phyloP scores from a whole-genome alignment of 2,888 invertebrate species.

The Netelia virgata region DNA sequence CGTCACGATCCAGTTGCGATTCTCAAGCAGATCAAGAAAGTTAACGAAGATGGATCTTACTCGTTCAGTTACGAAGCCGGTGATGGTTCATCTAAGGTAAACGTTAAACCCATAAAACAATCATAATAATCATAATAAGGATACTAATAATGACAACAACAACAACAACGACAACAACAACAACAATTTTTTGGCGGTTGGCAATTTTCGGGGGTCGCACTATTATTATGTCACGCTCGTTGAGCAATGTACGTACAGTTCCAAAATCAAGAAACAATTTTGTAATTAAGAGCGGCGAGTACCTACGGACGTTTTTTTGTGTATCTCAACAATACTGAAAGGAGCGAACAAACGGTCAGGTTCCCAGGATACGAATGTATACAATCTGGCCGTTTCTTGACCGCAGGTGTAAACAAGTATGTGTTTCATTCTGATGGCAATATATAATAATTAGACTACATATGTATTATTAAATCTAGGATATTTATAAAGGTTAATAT shows the following conservation, averaged over 20 bases:
- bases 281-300: slow-evolving; percentile 41
- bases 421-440: slow-evolving; percentile 59
- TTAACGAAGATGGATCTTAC: slow-evolving; percentile 94
- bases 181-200: no score
- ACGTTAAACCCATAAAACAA: not conserved
- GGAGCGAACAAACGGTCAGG: slow-evolving; percentile 72
- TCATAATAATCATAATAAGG: no score
- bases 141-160: no score
- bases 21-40: slow-evolving; percentile 92
- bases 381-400: slow-evolving; percentile 69
- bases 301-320: slow-evolving; percentile 69
- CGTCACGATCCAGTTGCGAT: slow-evolving; percentile 91
- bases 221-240: not conserved
- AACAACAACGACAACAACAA: no score
- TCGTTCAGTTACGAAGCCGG: slow-evolving; percentile 94
- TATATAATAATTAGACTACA: slow-evolving; percentile 23
- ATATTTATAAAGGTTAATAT: no score
- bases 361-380: slow-evolving; percentile 75
- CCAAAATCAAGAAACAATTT: slow-evolving; percentile 39
- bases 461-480: no score
- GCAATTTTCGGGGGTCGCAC: no score
- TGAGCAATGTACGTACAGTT: slow-evolving; percentile 16
- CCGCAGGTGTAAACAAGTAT: slow-evolving; percentile 70
- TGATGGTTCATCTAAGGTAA: slow-evolving; percentile 92
- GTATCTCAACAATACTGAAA: slow-evolving; percentile 77